phyloP scores from a whole-genome alignment of 2,888 invertebrate species.

The Agrenia bidenticulata region DNA sequence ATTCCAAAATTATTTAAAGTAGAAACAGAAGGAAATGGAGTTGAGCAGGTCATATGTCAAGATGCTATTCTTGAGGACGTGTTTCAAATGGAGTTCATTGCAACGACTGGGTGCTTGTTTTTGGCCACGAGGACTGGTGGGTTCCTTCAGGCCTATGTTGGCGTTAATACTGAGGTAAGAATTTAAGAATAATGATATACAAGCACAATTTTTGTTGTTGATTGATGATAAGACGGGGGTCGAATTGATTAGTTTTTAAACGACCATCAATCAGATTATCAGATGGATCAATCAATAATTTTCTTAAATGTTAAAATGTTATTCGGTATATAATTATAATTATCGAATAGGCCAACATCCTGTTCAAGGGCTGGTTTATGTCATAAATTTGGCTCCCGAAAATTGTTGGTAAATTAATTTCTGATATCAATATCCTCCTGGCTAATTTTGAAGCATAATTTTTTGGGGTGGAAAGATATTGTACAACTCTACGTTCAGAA shows the following conservation, averaged over 20 bases:
- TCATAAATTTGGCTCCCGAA: conserved; percentile 33
- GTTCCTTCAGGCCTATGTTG: conserved; percentile 30
- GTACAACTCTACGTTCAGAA: conserved; percentile 33
- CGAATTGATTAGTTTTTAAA: neutral
- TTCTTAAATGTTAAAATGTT: too few relatives aligned
- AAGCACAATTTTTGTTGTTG: too few relatives aligned
- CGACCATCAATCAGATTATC: too few relatives aligned
- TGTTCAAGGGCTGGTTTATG: conserved; percentile 15
- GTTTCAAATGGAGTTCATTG: conserved; percentile 32
- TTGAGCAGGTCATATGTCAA: conserved; percentile 16
- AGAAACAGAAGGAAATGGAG: conserved; percentile 4
- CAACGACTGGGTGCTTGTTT: conserved; percentile 33
- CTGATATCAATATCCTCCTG: conserved; percentile 53
- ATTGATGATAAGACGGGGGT: too few relatives aligned
- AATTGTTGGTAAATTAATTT: conserved; percentile 49
- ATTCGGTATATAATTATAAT: neutral
- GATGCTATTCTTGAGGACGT: conserved; percentile 28
- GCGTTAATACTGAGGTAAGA: too few relatives aligned
- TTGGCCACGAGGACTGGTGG: conserved; percentile 29
- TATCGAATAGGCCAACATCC: neutral
- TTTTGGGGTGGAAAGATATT: conserved; percentile 53
- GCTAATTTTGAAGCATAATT: conserved; percentile 44
- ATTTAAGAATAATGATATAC: too few relatives aligned
- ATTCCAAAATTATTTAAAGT: neutral
- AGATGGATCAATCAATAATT: too few relatives aligned